Conservation (phyloP, 2,797 vertebrate species). For the Rachycentron canadum region DNA sequence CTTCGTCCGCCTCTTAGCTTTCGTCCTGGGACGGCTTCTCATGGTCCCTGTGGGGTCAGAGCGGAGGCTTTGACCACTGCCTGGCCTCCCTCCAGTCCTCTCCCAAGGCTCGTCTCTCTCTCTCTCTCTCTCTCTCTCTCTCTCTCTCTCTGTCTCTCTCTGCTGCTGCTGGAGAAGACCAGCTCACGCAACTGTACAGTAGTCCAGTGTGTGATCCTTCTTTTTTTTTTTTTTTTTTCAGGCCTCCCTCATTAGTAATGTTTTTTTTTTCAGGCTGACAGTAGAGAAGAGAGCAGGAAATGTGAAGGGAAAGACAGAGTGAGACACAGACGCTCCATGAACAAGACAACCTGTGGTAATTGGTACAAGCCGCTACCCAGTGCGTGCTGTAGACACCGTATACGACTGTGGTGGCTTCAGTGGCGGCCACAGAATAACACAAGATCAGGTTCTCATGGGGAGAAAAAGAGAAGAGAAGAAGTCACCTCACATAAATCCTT, state of each 20-base stretch:
- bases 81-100: slow-evolving; percentile 67
- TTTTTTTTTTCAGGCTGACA: slow-evolving; percentile 20
- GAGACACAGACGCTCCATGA: not conserved
- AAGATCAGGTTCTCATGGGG: slow-evolving; percentile 80
- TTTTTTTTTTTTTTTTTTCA: not conserved
- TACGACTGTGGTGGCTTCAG: slow-evolving; percentile 50
- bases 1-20: slow-evolving; percentile 20
- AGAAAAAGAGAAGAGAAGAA: slow-evolving; percentile 80
- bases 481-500: slow-evolving; percentile 84
- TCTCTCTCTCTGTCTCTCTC: too few species aligned
- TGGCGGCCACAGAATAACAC: slow-evolving; percentile 74
- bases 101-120: slow-evolving; percentile 43
- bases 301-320: not conserved
- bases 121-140: too few species aligned
- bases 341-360: slow-evolving; percentile 37
- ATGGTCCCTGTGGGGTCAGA: slow-evolving; percentile 68
- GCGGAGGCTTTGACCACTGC: slow-evolving; percentile 64
- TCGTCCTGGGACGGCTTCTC: slow-evolving; percentile 46
- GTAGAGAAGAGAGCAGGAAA: slow-evolving; percentile 10
- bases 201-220: slow-evolving; percentile 1
- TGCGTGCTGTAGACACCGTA: slow-evolving; percentile 34
- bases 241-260: slow-evolving; percentile 29
- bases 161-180: slow-evolving; percentile 19
- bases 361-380: slow-evolving; percentile 39
- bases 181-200: slow-evolving; percentile 45